Evolutionary conservation across 2,888 invertebrate species (phyloP).

Genomic region (Sthenelais limicola): DNA sequence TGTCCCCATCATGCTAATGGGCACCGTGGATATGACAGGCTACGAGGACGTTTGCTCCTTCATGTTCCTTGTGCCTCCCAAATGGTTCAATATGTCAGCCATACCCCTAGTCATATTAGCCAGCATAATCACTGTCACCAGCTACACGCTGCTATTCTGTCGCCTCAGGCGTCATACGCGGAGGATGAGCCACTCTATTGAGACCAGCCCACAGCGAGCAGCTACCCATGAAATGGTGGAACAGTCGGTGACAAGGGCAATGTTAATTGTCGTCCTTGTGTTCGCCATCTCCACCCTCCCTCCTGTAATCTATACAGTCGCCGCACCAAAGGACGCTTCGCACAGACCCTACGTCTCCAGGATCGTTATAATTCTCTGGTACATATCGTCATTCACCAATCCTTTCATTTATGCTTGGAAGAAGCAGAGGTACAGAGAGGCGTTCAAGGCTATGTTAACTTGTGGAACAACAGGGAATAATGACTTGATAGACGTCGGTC

Average conservation of each 20-base stretch:
- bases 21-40: background rate
- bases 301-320: background rate
- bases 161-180: background rate
- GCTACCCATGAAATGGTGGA: background rate
- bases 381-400: background rate
- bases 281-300: constrained; percentile 1
- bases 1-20: background rate
- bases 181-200: background rate
- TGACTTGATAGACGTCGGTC: too few species aligned
- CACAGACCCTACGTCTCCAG: background rate
- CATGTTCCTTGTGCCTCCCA: background rate
- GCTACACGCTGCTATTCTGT: background rate
- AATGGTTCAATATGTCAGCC: background rate
- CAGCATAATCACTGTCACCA: background rate
- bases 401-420: constrained; percentile 8
- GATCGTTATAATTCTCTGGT: background rate
- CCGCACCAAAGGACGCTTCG: background rate
- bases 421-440: background rate
- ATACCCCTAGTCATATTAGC: background rate
- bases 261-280: background rate
- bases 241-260: background rate
- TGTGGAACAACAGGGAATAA: too few species aligned
- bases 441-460: too few species aligned
- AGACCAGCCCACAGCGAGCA: background rate
- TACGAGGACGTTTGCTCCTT: background rate